These are phyloP conservation scores for Takifugu ocellatus DNA, from an alignment of 2,797 vertebrate species.

Conservation along the genomic window DNA sequence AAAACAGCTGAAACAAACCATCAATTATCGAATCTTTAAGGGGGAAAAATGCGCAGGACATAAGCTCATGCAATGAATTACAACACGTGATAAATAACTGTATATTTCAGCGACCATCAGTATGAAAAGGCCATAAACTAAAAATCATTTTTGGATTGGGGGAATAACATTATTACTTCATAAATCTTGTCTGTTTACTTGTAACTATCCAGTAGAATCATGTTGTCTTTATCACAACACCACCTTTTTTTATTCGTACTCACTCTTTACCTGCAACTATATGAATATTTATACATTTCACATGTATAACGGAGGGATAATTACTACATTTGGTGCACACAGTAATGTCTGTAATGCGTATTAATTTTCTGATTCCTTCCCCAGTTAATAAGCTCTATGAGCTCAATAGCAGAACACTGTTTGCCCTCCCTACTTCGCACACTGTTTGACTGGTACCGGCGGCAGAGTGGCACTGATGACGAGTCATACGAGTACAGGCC, in stretches of 20 bases:
- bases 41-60: too few relatives aligned
- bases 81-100: too few relatives aligned
- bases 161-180: too few relatives aligned
- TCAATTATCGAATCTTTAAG: not conserved
- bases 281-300: not conserved
- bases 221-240: too few relatives aligned
- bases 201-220: too few relatives aligned
- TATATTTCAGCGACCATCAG: too few relatives aligned
- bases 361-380: slow-evolving; percentile 24
- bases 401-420: slow-evolving; percentile 99
- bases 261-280: not conserved
- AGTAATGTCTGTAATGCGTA: not conserved
- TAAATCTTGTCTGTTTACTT: too few relatives aligned
- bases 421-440: slow-evolving; percentile 98
- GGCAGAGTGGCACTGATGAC: slow-evolving; percentile 96
- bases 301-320: not conserved
- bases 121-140: too few relatives aligned
- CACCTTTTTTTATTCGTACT: too few relatives aligned
- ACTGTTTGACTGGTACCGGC: slow-evolving; percentile 98
- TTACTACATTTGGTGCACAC: too few relatives aligned
- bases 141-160: too few relatives aligned
- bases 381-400: slow-evolving; percentile 99
- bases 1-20: not conserved
- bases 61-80: too few relatives aligned
- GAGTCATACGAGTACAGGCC: slow-evolving; percentile 97